Base-by-base conservation (phyloP, 2,113 vertebrate genomes). In the Chascanopsetta lugubris region DNA sequence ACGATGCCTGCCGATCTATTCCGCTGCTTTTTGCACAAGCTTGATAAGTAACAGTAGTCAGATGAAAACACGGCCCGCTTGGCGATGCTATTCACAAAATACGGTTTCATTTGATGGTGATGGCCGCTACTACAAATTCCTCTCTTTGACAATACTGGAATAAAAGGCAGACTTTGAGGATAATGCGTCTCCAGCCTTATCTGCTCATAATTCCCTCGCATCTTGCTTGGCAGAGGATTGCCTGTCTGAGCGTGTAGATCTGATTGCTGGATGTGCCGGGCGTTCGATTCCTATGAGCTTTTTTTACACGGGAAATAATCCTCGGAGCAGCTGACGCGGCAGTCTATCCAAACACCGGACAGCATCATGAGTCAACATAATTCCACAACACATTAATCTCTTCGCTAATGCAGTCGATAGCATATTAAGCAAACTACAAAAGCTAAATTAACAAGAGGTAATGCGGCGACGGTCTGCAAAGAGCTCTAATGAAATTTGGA, bases 331-430 rank as follows among this genome's bases (percentile, higher is more conserved):
- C 88, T 87, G 89, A 89, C 72, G 24, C 72, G 66, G 72, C 77
- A 80, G 70, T 82, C 73, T 74, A 70, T 72, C 61, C 43, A 70
- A 79, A 86, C 62, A 74, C 45, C 46, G 66, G 75, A 79, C 66
- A 43, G 71, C 62, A 36, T 32, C 60, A 27, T 40, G 58, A 80
- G 84, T 80, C 83, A 85, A 79, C 69, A 79, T 83, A 65, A 87
- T 88, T 87, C 85, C 85, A 72, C 85, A 79, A 88, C 78, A 72
- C 76, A 79, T 83, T 87, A 79, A 88, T 87, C 82, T 79, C 74
- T 77, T 79, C 63, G 34, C 69, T 79, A 84, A 85, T 83, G 78
- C 75, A 75, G 79, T 87, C 83, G 80, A 85, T 83, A 83, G 70
- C 79, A 85, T 84, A 80, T 86, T 84, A 89, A 84, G 80, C 48